Evolutionary conservation across 2,888 invertebrate species (phyloP).

Genomic region (Clanis bilineata): DNA sequence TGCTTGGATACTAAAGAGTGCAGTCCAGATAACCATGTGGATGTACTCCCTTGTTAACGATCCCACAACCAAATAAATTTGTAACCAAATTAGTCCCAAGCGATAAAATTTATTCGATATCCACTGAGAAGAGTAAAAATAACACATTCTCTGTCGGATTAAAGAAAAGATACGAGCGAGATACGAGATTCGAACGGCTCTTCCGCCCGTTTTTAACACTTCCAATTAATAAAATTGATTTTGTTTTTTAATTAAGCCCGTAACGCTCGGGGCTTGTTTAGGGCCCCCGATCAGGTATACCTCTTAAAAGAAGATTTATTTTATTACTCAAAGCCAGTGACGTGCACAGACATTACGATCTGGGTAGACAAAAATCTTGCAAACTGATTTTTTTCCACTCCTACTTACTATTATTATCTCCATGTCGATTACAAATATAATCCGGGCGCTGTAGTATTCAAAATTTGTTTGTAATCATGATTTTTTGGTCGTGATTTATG

Average conservation of each 20-base stretch:
- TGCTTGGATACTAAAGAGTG: slow-evolving; percentile 74
- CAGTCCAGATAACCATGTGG: slow-evolving; percentile 74
- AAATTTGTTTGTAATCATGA: too few species aligned
- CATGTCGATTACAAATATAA: too few species aligned
- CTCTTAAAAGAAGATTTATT: slow-evolving; percentile 78
- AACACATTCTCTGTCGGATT: slow-evolving; percentile 81
- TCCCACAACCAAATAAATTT: slow-evolving; percentile 80
- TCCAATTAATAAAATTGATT: slow-evolving; percentile 83
- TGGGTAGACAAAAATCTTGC: too few species aligned
- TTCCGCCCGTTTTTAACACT: slow-evolving; percentile 82
- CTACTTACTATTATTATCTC: too few species aligned
- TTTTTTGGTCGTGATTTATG: too few species aligned
- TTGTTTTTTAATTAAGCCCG: slow-evolving; percentile 81
- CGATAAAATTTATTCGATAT: slow-evolving; percentile 82
- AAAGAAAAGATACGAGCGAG: slow-evolving; percentile 79
- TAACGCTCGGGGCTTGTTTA: slow-evolving; percentile 71
- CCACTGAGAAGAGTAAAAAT: slow-evolving; percentile 80
- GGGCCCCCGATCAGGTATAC: slow-evolving; percentile 62
- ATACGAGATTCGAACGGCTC: slow-evolving; percentile 70
- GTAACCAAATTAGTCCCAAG: slow-evolving; percentile 81
- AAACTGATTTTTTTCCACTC: too few species aligned
- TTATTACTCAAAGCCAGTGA: slow-evolving; percentile 78
- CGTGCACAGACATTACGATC: too few species aligned
- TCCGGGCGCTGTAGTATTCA: too few species aligned
- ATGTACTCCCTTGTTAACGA: slow-evolving; percentile 80